These are phyloP conservation scores for Epistrophe eligans DNA, from an alignment of 2,888 invertebrate species.

Conservation along the genomic window DNA sequence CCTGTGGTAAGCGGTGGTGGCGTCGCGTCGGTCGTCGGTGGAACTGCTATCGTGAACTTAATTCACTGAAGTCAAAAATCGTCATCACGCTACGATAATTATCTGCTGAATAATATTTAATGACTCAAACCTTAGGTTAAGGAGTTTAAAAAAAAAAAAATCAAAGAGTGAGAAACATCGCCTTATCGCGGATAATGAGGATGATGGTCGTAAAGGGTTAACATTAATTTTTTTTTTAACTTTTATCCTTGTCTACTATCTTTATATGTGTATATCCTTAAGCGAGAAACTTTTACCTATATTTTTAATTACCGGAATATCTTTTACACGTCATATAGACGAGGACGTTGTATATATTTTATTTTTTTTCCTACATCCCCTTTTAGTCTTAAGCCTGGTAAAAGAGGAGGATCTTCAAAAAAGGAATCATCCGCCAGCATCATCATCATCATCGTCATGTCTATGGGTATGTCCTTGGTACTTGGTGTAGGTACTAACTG, in stretches of 20 bases:
- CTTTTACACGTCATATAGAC: slow-evolving; percentile 51
- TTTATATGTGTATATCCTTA: slow-evolving; percentile 22
- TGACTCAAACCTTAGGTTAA: slow-evolving; percentile 65
- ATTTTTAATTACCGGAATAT: slow-evolving; percentile 75
- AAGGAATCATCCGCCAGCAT: slow-evolving; percentile 24
- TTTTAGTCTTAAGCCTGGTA: slow-evolving; percentile 28
- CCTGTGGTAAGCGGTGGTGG: slow-evolving; percentile 35
- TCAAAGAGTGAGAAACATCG: slow-evolving; percentile 34
- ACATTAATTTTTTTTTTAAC: slow-evolving; percentile 33
- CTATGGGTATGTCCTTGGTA: slow-evolving; percentile 15
- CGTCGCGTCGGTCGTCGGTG: too few species aligned
- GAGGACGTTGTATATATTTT: slow-evolving; percentile 38
- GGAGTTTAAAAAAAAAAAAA: slow-evolving; percentile 23
- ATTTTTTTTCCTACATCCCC: not conserved
- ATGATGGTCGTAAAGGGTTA: slow-evolving; percentile 60
- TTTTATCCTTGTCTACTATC: slow-evolving; percentile 7
- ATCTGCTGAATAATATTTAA: slow-evolving; percentile 76
- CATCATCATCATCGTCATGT: slow-evolving; percentile 43
- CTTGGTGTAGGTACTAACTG: slow-evolving; percentile 10
- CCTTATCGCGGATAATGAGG: slow-evolving; percentile 54
- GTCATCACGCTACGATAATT: slow-evolving; percentile 75
- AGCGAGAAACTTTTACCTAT: slow-evolving; percentile 65
- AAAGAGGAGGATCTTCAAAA: slow-evolving; percentile 37
- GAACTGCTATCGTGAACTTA: slow-evolving; percentile 59
- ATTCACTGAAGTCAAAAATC: slow-evolving; percentile 72